Evolutionary conservation across 2,888 invertebrate species (phyloP).

Genomic region (Lepetodrilus schrolli): DNA sequence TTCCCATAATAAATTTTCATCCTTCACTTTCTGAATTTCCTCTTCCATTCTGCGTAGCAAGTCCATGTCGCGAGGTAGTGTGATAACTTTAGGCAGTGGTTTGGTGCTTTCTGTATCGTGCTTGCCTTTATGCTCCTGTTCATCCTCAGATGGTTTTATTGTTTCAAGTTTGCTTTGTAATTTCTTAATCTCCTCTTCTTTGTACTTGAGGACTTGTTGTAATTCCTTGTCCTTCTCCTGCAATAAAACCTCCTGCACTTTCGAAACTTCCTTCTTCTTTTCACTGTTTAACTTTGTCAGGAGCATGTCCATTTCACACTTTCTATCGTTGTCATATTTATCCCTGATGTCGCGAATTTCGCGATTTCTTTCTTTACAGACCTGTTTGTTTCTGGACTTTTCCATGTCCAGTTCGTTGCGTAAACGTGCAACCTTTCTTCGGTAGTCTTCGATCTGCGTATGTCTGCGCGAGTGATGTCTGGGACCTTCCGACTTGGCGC

Average conservation of each 20-base stretch:
- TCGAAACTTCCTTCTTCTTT: constrained; percentile 54
- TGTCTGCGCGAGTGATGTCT: not conserved
- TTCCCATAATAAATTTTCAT: constrained; percentile 50
- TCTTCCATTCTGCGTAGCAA: constrained; percentile 45
- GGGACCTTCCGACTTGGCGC: constrained; percentile 54
- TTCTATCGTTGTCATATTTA: constrained; percentile 53
- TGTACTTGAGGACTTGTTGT: constrained; percentile 60
- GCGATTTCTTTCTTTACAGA: constrained; percentile 58
- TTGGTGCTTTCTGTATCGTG: not conserved
- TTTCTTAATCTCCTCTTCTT: constrained; percentile 63
- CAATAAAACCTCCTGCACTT: constrained; percentile 50
- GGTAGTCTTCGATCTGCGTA: constrained; percentile 12
- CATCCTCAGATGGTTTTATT: constrained; percentile 54
- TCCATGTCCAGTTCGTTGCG: constrained; percentile 64
- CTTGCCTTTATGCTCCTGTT: too few species aligned
- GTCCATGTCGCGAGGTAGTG: not conserved
- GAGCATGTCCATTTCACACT: constrained; percentile 46
- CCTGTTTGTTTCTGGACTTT: constrained; percentile 55
- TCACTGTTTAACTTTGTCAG: constrained; percentile 48
- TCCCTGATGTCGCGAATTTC: constrained; percentile 58
- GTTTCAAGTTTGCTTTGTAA: constrained; percentile 36
- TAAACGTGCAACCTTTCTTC: constrained; percentile 41
- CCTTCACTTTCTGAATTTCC: constrained; percentile 54
- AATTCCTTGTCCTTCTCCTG: constrained; percentile 64
- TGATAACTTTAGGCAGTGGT: not conserved